Percentiles rank a stretch among this genome's conserved stretches.
Conservation (phyloP, 2,797 vertebrate genomes). For the Halcyon leucocephala region DNA sequence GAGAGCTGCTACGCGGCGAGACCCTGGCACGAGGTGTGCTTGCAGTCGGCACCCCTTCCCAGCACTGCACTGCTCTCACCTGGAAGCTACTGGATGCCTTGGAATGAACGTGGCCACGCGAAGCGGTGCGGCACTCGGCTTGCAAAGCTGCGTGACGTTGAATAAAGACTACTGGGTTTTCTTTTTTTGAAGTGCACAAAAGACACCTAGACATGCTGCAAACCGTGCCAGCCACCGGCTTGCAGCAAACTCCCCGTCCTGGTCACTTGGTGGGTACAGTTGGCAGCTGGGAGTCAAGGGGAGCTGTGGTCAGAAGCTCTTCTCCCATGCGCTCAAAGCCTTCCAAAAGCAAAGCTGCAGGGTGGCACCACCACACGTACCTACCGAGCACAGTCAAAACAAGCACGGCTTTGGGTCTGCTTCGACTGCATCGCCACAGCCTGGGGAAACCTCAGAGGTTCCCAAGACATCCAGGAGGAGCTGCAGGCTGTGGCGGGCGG, state of each 20-base stretch:
- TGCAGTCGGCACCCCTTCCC: neutral
- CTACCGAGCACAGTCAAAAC: neutral
- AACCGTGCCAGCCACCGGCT: neutral
- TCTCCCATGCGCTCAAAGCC: neutral
- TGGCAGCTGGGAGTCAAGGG: neutral
- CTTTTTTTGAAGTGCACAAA: neutral
- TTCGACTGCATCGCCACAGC: fast-evolving
- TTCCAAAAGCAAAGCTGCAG: fast-evolving
- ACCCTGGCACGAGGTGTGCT: fast-evolving
- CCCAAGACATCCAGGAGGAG: neutral
- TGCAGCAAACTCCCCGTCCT: neutral
- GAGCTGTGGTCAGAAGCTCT: neutral
- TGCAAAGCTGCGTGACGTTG: neutral
- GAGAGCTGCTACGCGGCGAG: neutral
- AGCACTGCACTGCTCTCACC: neutral
- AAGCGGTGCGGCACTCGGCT: neutral
- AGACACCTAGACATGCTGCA: fast-evolving
- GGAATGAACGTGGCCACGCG: fast-evolving
- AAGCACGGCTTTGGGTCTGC: neutral
- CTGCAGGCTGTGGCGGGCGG: neutral
- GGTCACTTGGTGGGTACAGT: neutral
- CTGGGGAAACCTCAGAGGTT: neutral
- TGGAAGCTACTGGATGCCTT: neutral
- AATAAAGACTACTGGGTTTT: neutral
- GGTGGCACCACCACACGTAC: neutral